Conservation (phyloP, 2,888 invertebrate species). For the Ischnura elegans region DNA sequence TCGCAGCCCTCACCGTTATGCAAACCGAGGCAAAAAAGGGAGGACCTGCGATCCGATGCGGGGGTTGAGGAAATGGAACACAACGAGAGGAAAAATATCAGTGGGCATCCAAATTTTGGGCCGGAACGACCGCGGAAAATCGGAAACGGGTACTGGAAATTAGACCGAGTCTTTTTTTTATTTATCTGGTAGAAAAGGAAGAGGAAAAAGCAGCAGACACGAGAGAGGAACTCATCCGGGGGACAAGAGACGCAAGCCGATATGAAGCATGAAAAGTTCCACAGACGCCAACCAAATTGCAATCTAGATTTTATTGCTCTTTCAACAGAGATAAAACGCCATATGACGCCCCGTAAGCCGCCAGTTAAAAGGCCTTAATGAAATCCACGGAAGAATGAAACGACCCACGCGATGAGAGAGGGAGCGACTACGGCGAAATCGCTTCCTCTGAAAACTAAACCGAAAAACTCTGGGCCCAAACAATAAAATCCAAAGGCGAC, state of each 20-base stretch:
- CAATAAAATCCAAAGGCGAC: not conserved
- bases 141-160: not conserved
- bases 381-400: constrained; percentile 11
- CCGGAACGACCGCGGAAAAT: not conserved
- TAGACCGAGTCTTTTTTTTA: not conserved
- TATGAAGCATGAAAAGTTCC: constrained; percentile 15
- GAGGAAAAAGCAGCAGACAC: not conserved
- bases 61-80: too few species aligned
- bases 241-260: not conserved
- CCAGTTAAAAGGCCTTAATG: constrained; percentile 2
- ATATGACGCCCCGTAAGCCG: constrained; percentile 26
- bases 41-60: too few species aligned
- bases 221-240: too few species aligned
- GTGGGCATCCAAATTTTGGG: not conserved
- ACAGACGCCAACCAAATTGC: constrained; percentile 23
- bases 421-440: not conserved
- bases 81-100: too few species aligned
- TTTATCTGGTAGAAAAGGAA: not conserved
- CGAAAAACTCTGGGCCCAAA: not conserved
- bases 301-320: constrained; percentile 35
- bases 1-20: too few species aligned
- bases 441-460: not conserved
- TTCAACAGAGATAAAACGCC: constrained; percentile 8
- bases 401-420: not conserved
- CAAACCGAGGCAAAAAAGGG: too few species aligned